phyloP scores from a whole-genome alignment of 1,140 invertebrate species.

The Heliconius melpomene region DNA sequence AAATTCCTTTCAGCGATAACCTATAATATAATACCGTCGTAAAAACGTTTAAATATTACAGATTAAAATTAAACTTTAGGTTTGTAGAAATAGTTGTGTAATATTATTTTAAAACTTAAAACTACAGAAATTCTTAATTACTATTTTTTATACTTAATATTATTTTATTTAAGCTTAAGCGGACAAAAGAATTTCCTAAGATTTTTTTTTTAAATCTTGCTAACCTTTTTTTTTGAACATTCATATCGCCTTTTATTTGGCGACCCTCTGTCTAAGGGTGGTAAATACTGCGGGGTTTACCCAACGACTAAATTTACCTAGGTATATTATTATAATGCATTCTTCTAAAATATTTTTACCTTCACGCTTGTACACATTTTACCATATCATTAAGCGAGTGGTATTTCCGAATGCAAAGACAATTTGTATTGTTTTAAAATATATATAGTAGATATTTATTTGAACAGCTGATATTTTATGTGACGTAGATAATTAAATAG shows the following conservation, averaged over 20 bases:
- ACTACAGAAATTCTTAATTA: not conserved
- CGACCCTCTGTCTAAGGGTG: conserved; percentile 7
- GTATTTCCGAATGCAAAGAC: conserved; percentile 32
- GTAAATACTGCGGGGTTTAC: conserved; percentile 19
- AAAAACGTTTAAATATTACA: not conserved
- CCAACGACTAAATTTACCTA: conserved; percentile 9
- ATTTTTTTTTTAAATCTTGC: not conserved
- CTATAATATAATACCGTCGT: not conserved
- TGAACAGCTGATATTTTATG: conserved; percentile 24
- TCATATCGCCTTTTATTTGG: not conserved
- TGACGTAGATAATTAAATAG: not conserved
- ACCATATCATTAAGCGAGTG: conserved; percentile 25
- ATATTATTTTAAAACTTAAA: not conserved
- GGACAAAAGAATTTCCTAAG: not conserved
- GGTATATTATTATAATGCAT: not conserved
- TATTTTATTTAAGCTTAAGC: not conserved
- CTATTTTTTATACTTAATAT: not conserved
- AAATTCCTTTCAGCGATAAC: conserved; percentile 10
- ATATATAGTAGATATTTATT: conserved; percentile 25
- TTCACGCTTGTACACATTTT: conserved; percentile 21
- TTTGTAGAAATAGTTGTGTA: not conserved
- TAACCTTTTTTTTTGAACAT: conserved; percentile 4
- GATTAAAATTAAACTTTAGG: not conserved
- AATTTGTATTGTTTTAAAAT: conserved; percentile 21
- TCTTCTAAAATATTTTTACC: conserved; percentile 15